phyloP scores from a whole-genome alignment of 2,113 vertebrate species.

The Galemys pyrenaicus region DNA sequence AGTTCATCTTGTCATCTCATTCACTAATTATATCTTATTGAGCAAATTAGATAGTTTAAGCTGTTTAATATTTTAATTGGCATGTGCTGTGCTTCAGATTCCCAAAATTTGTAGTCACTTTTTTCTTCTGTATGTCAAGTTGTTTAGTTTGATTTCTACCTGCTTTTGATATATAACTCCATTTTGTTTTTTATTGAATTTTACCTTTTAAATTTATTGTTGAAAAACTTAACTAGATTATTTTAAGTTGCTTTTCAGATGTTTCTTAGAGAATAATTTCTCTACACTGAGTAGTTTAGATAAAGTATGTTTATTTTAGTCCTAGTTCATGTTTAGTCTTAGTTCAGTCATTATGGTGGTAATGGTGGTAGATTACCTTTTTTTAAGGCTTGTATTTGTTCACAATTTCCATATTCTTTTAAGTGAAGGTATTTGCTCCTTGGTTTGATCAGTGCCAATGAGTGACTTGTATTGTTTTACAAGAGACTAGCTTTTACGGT shows the following conservation, averaged over 20 bases:
- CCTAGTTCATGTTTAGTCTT: no score
- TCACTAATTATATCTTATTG: neutral
- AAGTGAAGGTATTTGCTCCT: neutral
- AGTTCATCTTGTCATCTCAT: neutral
- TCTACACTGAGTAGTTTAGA: neutral
- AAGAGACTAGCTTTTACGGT: neutral
- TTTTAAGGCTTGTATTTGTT: neutral
- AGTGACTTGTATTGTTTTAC: neutral
- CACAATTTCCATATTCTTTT: neutral
- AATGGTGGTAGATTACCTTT: neutral
- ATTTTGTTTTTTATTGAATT: neutral
- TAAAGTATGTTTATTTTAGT: no score
- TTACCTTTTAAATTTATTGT: neutral
- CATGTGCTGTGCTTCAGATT: no score
- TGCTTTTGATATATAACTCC: neutral
- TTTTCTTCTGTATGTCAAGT: neutral
- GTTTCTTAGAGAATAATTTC: neutral
- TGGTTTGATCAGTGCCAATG: neutral
- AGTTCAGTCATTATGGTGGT: neutral
- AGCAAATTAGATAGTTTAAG: neutral
- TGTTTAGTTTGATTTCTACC: neutral
- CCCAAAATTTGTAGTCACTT: neutral
- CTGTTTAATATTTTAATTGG: neutral
- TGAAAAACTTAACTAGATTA: neutral
- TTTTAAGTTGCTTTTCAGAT: neutral